Evolutionary conservation across 2,113 vertebrate species (phyloP).

Genomic region (Clarias macrocephalus): DNA sequence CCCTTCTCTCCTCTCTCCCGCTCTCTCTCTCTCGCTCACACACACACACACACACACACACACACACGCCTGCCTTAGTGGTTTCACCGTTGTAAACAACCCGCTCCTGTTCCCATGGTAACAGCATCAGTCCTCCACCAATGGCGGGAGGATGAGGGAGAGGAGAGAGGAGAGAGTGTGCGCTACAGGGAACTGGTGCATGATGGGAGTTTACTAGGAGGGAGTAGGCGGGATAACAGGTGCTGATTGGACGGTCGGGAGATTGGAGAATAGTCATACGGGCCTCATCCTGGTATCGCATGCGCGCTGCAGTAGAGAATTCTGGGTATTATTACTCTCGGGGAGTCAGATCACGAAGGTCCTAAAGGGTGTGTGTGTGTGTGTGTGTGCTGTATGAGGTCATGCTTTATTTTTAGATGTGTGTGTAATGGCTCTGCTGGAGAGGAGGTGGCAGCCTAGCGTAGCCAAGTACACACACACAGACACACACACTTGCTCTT

Average conservation of each 20-base stretch:
- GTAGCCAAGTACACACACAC: background rate
- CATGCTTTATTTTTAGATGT: conserved; percentile 79
- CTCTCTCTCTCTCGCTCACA: conserved; percentile 38
- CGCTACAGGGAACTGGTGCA: background rate
- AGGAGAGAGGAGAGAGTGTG: conserved; percentile 20
- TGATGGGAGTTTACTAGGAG: background rate
- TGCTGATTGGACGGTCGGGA: background rate
- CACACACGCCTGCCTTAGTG: conserved; percentile 30
- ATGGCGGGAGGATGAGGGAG: conserved; percentile 47
- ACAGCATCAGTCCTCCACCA: conserved; percentile 61
- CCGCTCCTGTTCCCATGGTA: conserved; percentile 79
- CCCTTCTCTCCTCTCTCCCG: conserved; percentile 3
- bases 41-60: conserved; percentile 27
- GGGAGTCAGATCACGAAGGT: conserved; percentile 54
- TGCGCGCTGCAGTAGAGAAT: conserved; percentile 50
- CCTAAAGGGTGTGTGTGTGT: conserved; percentile 52
- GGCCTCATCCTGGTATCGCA: conserved; percentile 54
- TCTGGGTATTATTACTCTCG: conserved; percentile 55
- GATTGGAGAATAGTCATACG: background rate
- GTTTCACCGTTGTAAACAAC: conserved; percentile 75
- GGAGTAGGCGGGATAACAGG: background rate
- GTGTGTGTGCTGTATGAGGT: conserved; percentile 67
- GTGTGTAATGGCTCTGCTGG: conserved; percentile 74
- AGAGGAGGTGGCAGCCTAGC: conserved; percentile 34
- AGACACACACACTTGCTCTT: conserved; percentile 11